Base-by-base conservation (phyloP, 2,113 vertebrate species). In the Hydropotes inermis region DNA sequence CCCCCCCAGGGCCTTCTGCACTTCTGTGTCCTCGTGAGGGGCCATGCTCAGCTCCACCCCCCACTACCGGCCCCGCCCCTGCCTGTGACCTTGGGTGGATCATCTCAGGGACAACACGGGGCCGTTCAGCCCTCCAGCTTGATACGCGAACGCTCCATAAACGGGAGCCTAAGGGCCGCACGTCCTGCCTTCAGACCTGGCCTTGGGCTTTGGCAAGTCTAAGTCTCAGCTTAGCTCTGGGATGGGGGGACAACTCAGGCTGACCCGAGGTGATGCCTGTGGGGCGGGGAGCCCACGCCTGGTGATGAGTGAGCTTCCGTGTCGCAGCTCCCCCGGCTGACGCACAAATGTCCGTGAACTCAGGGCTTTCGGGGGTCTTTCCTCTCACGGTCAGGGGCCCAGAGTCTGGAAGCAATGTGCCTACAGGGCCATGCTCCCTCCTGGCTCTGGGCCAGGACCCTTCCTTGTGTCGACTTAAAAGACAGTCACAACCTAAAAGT, bases 261-360 rank as follows among this genome's bases (percentile, higher is more conserved):
- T 7, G 54, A 57, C 4, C 14, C 2, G 5, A 33, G 52, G 12
- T 2, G 39, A 28, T 0, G 3, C 43, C 6, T 1, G 12, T 27
- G 3, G 25, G 28, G n/a, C 0, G 2, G 3, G 30, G 27, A 67
- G 85, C 9, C 0, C 16, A 45, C 0, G 0, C n/a, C 54, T 7
- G 76, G 10, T 2, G 11, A 2, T 4, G 58, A 13, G 3, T 11
- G 27, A 16, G 39, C 7, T 12, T 33, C 3, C 1, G 3, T 1
- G 1, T 2, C 2, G 2, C 7, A 39, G 30, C 14, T 23, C 21
- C 25, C 6, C 4, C 1, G 6, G 21, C 39, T 11, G 67, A 7
- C 0, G 0, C 5, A 36, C 79, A 12, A 33, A 61, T 5, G 10
- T 12, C n/a, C 1, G 0, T 1, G 2, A 10, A 4, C 15, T 14